Percentiles rank a stretch among this genome's conserved stretches.
Evolutionary conservation across 1,140 invertebrate species (phyloP).

Genomic region (Ostrea edulis): DNA sequence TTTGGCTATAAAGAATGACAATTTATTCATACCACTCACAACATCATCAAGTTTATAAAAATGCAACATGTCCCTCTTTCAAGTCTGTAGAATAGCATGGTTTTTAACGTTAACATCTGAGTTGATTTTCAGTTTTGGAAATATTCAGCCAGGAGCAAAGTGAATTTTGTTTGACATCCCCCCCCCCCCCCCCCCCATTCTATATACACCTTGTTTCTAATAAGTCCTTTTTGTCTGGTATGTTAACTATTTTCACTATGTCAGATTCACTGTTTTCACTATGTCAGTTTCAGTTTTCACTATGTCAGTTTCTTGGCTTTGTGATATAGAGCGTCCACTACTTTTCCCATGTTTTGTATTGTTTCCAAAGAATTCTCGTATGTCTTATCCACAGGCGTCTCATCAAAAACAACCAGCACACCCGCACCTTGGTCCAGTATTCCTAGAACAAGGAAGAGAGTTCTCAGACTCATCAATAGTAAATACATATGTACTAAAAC

Average conservation of each 20-base stretch:
- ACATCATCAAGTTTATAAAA: no score
- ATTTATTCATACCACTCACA: no score
- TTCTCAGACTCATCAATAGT: no score
- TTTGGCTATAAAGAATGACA: no score
- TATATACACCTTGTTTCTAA: not conserved
- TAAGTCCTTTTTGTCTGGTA: not conserved
- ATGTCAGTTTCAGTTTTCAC: not conserved
- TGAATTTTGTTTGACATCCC: not conserved
- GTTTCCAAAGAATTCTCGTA: constrained; percentile 98
- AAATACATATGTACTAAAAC: not conserved
- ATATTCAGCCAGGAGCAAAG: no score
- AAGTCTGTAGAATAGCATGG: no score
- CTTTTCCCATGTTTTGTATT: constrained; percentile 99
- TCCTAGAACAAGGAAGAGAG: constrained; percentile 82
- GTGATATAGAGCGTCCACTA: constrained; percentile 98
- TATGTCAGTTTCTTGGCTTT: constrained; percentile 96
- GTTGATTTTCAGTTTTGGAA: no score
- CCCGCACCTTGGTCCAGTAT: constrained; percentile 99
- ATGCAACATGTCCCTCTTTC: no score
- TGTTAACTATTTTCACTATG: not conserved
- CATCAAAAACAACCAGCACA: constrained; percentile 98
- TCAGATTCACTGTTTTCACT: constrained; percentile 96
- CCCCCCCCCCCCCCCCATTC: not conserved
- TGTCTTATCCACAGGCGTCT: constrained; percentile 95
- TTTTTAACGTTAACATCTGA: no score